Evolutionary conservation across 2,888 invertebrate genomes (phyloP).

Genomic region (Sarcophaga carnaria): DNA sequence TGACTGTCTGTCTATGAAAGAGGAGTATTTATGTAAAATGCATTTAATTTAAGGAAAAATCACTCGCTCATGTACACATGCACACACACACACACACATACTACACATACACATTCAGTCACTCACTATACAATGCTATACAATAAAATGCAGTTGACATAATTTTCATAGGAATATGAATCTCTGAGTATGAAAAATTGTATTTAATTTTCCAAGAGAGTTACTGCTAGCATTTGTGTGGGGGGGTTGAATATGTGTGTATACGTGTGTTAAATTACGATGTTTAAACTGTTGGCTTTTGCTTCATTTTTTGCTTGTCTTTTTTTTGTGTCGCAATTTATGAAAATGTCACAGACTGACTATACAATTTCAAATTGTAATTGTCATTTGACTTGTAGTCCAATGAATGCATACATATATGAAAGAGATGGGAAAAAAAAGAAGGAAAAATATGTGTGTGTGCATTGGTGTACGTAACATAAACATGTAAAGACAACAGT

Average conservation of each 20-base stretch:
- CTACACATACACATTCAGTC: constrained; percentile 30
- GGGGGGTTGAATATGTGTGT: background rate
- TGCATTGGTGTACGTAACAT: too few species aligned
- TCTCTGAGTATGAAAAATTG: constrained; percentile 40
- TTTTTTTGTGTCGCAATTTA: constrained; percentile 40
- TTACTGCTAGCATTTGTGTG: constrained; percentile 39
- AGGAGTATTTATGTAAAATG: constrained; percentile 58
- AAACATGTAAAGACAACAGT: too few species aligned
- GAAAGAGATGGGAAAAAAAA: background rate
- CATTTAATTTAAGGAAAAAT: constrained; percentile 52
- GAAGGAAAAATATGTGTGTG: background rate
- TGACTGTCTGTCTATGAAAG: constrained; percentile 7
- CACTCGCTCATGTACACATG: background rate
- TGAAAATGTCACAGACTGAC: constrained; percentile 56
- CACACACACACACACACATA: background rate
- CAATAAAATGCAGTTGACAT: constrained; percentile 49
- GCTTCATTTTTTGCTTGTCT: background rate
- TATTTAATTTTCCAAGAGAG: constrained; percentile 57
- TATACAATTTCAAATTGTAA: constrained; percentile 56
- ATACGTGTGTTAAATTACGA: background rate
- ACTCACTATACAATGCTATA: background rate
- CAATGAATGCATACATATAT: background rate
- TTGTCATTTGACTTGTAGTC: constrained; percentile 47
- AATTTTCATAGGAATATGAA: constrained; percentile 55
- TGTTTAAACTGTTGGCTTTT: constrained; percentile 39